These are phyloP conservation scores for Epistrophella euchroma DNA, from an alignment of 2,888 invertebrate genomes.

Conservation along the genomic window DNA sequence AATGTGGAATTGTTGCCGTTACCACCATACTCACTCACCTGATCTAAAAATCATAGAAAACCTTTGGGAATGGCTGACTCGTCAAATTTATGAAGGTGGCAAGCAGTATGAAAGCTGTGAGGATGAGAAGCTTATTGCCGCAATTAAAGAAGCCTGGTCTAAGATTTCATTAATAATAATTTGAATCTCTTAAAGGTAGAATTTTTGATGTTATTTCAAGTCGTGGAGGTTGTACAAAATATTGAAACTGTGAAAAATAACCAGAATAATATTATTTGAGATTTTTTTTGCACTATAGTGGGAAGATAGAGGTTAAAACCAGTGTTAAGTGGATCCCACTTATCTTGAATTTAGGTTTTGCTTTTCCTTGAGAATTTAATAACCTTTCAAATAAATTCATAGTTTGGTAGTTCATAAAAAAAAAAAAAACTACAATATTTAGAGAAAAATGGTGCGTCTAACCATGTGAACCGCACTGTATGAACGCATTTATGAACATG, in stretches of 20 bases:
- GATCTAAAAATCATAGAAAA: too few relatives aligned
- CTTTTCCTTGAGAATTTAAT: too few relatives aligned
- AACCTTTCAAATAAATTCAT: too few relatives aligned
- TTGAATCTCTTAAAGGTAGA: background rate
- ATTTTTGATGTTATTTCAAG: background rate
- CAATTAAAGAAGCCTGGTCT: slow-evolving; percentile 33
- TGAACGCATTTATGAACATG: too few relatives aligned
- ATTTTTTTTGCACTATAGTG: too few relatives aligned
- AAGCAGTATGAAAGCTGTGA: slow-evolving; percentile 56
- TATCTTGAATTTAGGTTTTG: background rate
- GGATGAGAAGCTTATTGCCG: slow-evolving; percentile 43
- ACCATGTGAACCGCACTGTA: slow-evolving; percentile 2
- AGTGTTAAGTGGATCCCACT: too few relatives aligned
- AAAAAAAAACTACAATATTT: too few relatives aligned
- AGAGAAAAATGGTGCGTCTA: background rate
- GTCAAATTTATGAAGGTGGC: slow-evolving; percentile 52
- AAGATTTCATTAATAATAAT: slow-evolving; percentile 15
- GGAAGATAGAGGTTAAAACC: background rate
- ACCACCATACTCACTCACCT: too few relatives aligned
- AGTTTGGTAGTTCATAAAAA: too few relatives aligned
- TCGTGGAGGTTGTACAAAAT: background rate
- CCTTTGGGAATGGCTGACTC: too few relatives aligned
- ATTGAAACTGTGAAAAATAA: background rate
- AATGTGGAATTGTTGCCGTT: too few relatives aligned
- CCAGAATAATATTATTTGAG: background rate